A percentile compares a stretch with the other conserved stretches of the same genome.
These are phyloP conservation scores for Sebastes trivittatus DNA, from an alignment of 2,797 vertebrate species.

Conservation along the genomic window DNA sequence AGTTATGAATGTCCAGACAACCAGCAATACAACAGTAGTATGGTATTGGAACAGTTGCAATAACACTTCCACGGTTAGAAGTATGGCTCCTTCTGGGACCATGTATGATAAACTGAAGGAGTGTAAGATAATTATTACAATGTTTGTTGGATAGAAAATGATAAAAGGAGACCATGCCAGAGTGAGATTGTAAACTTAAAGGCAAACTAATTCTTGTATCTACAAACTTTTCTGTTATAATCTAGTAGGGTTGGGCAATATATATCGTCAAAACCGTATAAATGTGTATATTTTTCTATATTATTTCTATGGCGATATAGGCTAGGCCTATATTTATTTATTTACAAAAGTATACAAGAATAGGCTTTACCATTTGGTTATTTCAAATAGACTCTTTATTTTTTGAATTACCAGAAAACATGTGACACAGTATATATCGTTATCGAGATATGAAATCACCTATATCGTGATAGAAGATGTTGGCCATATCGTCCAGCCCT, in stretches of 20 bases:
- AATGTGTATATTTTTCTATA: too few relatives aligned
- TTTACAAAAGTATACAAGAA: too few relatives aligned
- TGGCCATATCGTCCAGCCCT: neutral
- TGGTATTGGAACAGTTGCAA: neutral
- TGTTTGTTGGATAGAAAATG: neutral
- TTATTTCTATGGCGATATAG: too few relatives aligned
- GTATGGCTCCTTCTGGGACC: neutral
- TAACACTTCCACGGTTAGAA: neutral
- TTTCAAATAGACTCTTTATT: too few relatives aligned
- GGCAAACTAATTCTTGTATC: neutral
- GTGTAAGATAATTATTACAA: neutral
- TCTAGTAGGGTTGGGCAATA: too few relatives aligned
- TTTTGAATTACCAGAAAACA: too few relatives aligned
- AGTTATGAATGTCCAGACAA: constrained; percentile 36
- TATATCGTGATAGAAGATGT: too few relatives aligned
- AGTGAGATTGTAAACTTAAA: neutral
- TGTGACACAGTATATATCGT: too few relatives aligned
- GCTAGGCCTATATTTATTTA: too few relatives aligned
- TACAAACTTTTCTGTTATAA: neutral
- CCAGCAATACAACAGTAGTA: constrained; percentile 5
- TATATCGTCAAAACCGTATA: too few relatives aligned
- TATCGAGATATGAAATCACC: too few relatives aligned
- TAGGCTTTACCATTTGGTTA: too few relatives aligned
- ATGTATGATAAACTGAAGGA: neutral
- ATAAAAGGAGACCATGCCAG: neutral